Evolutionary conservation across 2,113 vertebrate species (phyloP).

Genomic region (Odocoileus hemionus): DNA sequence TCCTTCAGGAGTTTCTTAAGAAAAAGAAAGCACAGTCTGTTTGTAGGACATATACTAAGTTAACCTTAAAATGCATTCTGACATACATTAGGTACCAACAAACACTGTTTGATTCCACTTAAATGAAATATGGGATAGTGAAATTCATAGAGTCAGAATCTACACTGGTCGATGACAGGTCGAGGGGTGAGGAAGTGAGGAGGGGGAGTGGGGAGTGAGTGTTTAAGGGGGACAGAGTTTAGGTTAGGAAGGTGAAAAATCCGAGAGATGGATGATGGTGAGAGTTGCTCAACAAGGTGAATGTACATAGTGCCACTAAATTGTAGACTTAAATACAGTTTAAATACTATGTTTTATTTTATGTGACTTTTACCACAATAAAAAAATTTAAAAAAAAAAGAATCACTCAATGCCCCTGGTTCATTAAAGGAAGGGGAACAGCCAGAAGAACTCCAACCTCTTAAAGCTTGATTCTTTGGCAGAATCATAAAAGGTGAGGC

Average conservation of each 20-base stretch:
- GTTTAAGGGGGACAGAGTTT: not conserved
- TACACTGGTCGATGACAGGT: not conserved
- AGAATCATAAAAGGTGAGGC: not conserved
- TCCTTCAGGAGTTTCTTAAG: not conserved
- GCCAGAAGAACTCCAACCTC: not conserved
- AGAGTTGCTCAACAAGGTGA: not conserved
- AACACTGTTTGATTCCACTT: not conserved
- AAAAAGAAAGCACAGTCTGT: not conserved
- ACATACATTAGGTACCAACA: not conserved
- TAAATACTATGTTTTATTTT: not conserved
- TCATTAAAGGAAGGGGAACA: not conserved
- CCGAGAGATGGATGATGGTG: not conserved
- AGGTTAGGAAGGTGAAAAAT: not conserved
- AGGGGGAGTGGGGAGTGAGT: not conserved
- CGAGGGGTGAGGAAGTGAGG: not conserved
- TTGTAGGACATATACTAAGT: not conserved
- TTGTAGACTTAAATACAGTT: not conserved
- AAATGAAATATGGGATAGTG: not conserved
- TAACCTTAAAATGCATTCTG: not conserved
- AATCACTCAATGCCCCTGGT: not conserved
- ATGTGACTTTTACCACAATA: not conserved
- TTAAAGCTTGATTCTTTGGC: not conserved
- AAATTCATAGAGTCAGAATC: not conserved
- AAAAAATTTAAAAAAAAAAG: not conserved
- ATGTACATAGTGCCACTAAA: not conserved